Evolutionary conservation across 2,797 vertebrate species (phyloP).

Genomic region (Natrix natrix): DNA sequence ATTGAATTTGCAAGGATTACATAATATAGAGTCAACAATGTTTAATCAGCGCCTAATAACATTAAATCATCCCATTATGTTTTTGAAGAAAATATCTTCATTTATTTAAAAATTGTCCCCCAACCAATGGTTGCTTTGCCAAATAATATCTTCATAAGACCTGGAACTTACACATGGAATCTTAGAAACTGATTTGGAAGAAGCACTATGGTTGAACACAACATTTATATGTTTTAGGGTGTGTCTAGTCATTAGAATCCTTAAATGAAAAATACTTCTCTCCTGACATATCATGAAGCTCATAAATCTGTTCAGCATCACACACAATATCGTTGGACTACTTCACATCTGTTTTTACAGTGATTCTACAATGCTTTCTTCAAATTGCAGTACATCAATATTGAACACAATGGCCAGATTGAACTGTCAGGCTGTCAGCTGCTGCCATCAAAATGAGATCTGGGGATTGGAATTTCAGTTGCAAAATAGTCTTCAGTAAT

Average conservation of each 20-base stretch:
- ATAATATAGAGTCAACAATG: not conserved
- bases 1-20: not conserved
- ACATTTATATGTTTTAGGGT: not conserved
- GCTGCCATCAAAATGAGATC: constrained; percentile 47
- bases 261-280: not conserved
- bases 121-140: not conserved
- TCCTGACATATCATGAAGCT: not conserved
- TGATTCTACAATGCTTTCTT: constrained; percentile 2
- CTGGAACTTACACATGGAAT: not conserved
- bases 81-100: not conserved
- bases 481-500: constrained; percentile 49
- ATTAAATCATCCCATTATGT: not conserved
- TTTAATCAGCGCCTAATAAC: not conserved
- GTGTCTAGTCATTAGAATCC: not conserved
- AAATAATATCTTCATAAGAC: not conserved
- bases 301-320: not conserved
- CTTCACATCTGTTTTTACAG: not conserved
- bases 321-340: not conserved
- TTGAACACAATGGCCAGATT: constrained; percentile 13
- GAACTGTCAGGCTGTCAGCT: constrained; percentile 12
- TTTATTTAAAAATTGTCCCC: not conserved
- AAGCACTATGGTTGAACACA: not conserved
- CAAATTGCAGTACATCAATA: constrained; percentile 6
- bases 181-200: not conserved
- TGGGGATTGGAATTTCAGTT: constrained; percentile 54